Base-by-base conservation (phyloP, 2,113 vertebrate genomes). In the Pluvianellus socialis region DNA sequence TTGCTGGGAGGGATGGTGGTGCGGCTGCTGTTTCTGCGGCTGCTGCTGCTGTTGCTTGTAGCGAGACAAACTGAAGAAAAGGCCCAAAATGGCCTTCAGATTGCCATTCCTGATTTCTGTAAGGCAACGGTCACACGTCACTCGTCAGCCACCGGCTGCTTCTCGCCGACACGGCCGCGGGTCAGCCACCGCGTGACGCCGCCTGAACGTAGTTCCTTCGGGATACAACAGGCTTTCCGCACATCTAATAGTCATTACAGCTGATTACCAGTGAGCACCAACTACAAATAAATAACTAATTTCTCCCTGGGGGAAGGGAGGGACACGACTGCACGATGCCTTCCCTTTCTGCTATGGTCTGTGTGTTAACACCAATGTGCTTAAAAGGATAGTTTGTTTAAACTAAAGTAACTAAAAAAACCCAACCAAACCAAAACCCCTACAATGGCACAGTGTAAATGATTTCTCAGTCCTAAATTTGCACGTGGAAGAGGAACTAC, bases 61-160 rank as follows among this genome's bases (percentile, higher is more conserved):
- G 6, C 99, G 99, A 22, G 99, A 99, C 56, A 99, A 97, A 95
- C 99, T 99, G 98, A 99, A 99, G 98, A 99, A 99, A 88, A 99
- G 99, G 93, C 99, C 99, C 94, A 99, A 96, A 94, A 99, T 99
- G 95, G 99, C 99, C 98, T 99, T 99, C 91, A 99, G 98, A 98
- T 99, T 99, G 74, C 99, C 99, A 99, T 99, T 99, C 52, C 99
- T 98, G 96, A 99, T 99, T 97, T 99, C 99, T 99, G 99, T 2
- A 98, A 98, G 92, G 96, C 93, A 98, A 97, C 2, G 28, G 20
- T 16, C 28, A 94, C 62, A 95, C 96, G 79, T 93, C 42, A 63
- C 55, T 79, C 2, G 14, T 93, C 67, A 90, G 72, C 7, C 71
- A 26, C 4, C 24, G 7, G 33, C 0, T 13, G 15, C 33, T 80